A percentile compares a stretch with the other conserved stretches of the same genome.
Evolutionary conservation across 2,888 invertebrate genomes (phyloP).

Genomic region (Drosophila paucipuncta): DNA sequence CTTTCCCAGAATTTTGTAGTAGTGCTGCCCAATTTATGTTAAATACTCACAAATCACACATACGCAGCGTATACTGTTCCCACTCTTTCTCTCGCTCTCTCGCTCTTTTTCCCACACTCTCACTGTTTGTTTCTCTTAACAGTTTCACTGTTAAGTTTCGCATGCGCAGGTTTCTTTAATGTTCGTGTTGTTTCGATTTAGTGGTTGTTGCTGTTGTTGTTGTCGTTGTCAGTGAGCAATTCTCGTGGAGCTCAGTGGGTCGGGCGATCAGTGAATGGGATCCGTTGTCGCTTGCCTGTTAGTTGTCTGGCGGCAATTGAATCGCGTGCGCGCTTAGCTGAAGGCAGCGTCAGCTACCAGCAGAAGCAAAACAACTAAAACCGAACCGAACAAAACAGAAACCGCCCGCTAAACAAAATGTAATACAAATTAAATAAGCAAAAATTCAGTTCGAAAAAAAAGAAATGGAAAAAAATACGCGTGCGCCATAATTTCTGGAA

Average conservation of each 20-base stretch:
- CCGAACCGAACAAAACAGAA: constrained; percentile 18
- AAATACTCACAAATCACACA: constrained; percentile 40
- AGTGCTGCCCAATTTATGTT: neutral
- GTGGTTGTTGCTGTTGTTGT: neutral
- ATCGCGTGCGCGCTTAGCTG: constrained; percentile 72
- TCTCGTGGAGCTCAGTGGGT: constrained; percentile 24
- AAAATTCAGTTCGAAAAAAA: neutral
- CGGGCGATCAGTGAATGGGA: constrained; percentile 39
- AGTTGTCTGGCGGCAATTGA: constrained; percentile 75
- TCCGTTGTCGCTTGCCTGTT: constrained; percentile 41
- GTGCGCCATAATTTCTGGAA: constrained; percentile 1
- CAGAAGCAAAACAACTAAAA: constrained; percentile 18
- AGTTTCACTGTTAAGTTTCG: constrained; percentile 35
- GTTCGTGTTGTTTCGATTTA: constrained; percentile 4
- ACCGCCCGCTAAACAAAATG: constrained; percentile 27
- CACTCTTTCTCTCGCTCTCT: constrained; percentile 10
- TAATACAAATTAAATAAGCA: constrained; percentile 23
- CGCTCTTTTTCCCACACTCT: constrained; percentile 11
- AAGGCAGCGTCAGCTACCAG: constrained; percentile 52
- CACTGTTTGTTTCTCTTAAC: constrained; percentile 14
- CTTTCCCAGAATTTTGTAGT: neutral
- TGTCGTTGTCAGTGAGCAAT: constrained; percentile 16
- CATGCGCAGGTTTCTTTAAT: constrained; percentile 66
- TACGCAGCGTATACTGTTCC: constrained; percentile 50
- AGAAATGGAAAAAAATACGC: constrained; percentile 1